A percentile compares a stretch with the other conserved stretches of the same genome.
Conservation (phyloP, 2,113 vertebrate species). For the Oreochromis tanganicae region DNA sequence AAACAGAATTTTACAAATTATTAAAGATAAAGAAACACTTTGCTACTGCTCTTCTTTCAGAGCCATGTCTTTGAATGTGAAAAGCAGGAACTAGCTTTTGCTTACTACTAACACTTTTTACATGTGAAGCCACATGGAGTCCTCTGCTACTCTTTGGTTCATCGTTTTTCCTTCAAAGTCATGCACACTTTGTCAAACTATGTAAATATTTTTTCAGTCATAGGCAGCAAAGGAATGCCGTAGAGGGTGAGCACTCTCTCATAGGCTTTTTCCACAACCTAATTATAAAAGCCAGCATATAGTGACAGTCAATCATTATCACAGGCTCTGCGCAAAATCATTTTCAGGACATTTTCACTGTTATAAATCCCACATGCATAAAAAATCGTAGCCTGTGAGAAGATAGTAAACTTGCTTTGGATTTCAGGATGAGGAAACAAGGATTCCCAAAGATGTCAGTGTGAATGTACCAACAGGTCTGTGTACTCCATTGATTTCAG, state of each 20-base stretch:
- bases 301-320: slow-evolving; percentile 22
- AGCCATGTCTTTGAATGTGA: neutral
- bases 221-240: slow-evolving; percentile 27
- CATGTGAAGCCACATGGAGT: neutral
- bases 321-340: slow-evolving; percentile 1
- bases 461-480: neutral
- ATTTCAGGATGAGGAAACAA: slow-evolving; percentile 31
- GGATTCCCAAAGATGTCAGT: neutral
- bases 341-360: slow-evolving; percentile 53
- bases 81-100: neutral
- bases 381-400: slow-evolving; percentile 57
- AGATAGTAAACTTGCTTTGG: slow-evolving; percentile 61
- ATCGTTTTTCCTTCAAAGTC: slow-evolving; percentile 37
- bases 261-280: neutral
- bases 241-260: neutral
- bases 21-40: neutral
- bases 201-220: slow-evolving; percentile 51
- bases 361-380: slow-evolving; percentile 34
- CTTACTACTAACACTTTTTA: neutral
- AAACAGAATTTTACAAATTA: neutral
- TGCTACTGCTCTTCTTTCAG: neutral
- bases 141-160: neutral
- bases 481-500: neutral
- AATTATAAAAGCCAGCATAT: slow-evolving; percentile 21
- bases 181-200: slow-evolving; percentile 37